A percentile compares a stretch with the other conserved stretches of the same genome.
phyloP scores from a whole-genome alignment of 2,888 invertebrate species.

The Scaptomyza polygonia region DNA sequence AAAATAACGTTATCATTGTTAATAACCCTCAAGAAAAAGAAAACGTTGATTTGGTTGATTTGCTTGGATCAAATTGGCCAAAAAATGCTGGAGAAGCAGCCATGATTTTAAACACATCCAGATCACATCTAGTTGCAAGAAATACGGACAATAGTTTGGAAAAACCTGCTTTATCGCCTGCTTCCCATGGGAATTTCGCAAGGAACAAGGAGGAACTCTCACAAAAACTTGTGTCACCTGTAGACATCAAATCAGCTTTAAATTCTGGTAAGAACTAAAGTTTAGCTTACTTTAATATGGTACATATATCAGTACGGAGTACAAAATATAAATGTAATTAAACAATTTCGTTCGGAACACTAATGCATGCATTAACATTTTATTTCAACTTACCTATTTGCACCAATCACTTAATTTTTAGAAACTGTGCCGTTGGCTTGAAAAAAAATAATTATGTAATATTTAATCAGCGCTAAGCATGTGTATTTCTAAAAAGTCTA shows the following conservation, averaged over 20 bases:
- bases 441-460: not conserved
- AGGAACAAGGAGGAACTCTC: slow-evolving; percentile 34
- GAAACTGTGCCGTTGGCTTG: slow-evolving; percentile 1
- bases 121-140: slow-evolving; percentile 35
- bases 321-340: too few relatives aligned
- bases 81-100: slow-evolving; percentile 81
- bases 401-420: slow-evolving; percentile 26
- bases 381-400: not conserved
- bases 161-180: slow-evolving; percentile 1
- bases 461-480: not conserved
- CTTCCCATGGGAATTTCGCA: not conserved
- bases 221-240: slow-evolving; percentile 19
- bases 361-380: not conserved
- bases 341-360: not conserved
- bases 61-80: slow-evolving; percentile 83
- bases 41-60: slow-evolving; percentile 80
- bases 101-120: slow-evolving; percentile 75
- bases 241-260: not conserved
- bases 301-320: too few relatives aligned
- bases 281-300: not conserved
- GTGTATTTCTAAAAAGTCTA: not conserved
- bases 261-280: slow-evolving; percentile 33
- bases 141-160: slow-evolving; percentile 36
- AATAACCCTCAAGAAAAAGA: slow-evolving; percentile 69
- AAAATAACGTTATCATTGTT: slow-evolving; percentile 77